phyloP scores from a whole-genome alignment of 2,888 invertebrate species.

The Nycteola revayana region DNA sequence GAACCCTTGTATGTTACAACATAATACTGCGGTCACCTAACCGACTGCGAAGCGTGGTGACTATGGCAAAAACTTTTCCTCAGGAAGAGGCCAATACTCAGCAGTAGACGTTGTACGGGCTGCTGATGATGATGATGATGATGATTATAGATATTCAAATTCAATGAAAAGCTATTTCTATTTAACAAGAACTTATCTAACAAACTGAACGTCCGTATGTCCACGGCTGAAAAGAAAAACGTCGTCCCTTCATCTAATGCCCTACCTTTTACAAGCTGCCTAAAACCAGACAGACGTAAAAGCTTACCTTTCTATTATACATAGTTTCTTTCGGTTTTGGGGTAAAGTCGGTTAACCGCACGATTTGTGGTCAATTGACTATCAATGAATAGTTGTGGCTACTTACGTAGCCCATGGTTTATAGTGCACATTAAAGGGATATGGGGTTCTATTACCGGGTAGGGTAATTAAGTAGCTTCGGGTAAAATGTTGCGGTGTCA shows the following conservation, averaged over 20 bases:
- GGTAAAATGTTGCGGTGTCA: not conserved
- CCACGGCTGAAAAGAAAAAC: slow-evolving; percentile 40
- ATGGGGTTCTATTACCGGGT: slow-evolving; percentile 1
- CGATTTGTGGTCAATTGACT: slow-evolving; percentile 73
- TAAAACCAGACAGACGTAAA: not conserved
- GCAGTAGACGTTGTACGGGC: no score
- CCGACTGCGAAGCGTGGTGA: no score
- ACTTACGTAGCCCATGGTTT: slow-evolving; percentile 43
- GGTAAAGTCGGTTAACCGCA: slow-evolving; percentile 54
- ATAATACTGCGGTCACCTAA: no score
- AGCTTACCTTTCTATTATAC: not conserved
- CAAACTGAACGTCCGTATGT: slow-evolving; percentile 26
- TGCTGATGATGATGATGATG: no score
- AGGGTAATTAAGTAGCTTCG: not conserved
- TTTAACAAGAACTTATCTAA: slow-evolving; percentile 6
- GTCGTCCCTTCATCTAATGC: slow-evolving; percentile 34
- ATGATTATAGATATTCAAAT: no score
- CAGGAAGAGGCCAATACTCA: no score
- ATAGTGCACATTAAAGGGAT: slow-evolving; percentile 23
- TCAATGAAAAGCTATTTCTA: no score
- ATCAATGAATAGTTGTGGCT: slow-evolving; percentile 65
- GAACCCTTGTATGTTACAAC: no score
- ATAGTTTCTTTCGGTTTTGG: slow-evolving; percentile 24
- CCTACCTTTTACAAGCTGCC: slow-evolving; percentile 22
- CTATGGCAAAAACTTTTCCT: no score